Base-by-base conservation (phyloP, 2,888 invertebrate species). In the Vanessa cardui region DNA sequence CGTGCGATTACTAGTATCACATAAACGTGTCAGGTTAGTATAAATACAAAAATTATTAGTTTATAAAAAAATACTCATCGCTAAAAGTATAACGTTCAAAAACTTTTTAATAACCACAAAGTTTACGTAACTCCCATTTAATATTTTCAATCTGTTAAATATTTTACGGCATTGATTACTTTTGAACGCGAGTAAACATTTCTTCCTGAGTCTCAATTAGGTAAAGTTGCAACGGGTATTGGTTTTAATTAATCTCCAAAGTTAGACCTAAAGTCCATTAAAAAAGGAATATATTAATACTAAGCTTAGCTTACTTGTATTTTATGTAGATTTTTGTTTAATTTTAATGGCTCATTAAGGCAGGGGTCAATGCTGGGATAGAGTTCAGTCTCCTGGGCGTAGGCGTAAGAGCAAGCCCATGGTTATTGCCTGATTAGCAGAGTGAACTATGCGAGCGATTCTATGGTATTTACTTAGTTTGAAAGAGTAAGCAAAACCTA, bases 191-290 rank as follows among this genome's bases (percentile, higher is more conserved):
- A 31, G 33, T 33, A 54, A 54, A 54, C 54, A 54, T 31, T 16
- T 54, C 49, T 50, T 21, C 54, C 31, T 18, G 54, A 54, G 6
- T 31, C 31, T 26, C n/a, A 31, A 31, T 54, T 31, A 54, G 26
- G 8, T 54, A 54, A 54, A 54, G 31, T 54, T 54, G 54, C 31
- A 54, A 54, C 54, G 54, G 54, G 31, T 54, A 54, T 54, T 54
- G 54, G 54, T 54, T 54, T 54, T 50, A 50, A 54, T 54, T 54
- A 54, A 54, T 33, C 54, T 31, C 31, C 33, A 54, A 33, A 31
- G 54, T 54, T 54, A 26, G 16, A 54, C n/a, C n/a, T 15, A 16
- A 31, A 31, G 31, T 31, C 31, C 20, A 54, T 54, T 54, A 33
- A 54, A 54, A 33, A n/a, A 33, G 54, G 31, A 31, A 54, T 31